phyloP scores from a whole-genome alignment of 1,140 invertebrate genomes.

The Lethrus apterus region DNA sequence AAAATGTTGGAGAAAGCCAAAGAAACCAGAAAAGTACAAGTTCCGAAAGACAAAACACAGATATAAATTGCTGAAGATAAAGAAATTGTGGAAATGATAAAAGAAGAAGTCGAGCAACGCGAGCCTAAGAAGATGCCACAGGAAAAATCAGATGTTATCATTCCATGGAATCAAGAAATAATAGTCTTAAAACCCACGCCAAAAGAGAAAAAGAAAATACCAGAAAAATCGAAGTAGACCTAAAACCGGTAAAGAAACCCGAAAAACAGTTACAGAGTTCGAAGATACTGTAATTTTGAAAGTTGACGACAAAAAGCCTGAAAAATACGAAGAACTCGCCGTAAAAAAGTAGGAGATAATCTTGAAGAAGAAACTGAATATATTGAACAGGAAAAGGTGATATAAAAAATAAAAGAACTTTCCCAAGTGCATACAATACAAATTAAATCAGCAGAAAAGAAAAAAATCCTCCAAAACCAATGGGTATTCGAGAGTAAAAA shows the following conservation, averaged over 20 bases:
- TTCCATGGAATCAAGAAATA: slow-evolving; percentile 27
- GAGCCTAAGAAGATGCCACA: slow-evolving; percentile 35
- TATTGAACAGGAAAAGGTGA: slow-evolving; percentile 17
- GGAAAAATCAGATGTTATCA: slow-evolving; percentile 36
- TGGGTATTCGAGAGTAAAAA: slow-evolving; percentile 21
- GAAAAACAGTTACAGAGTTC: slow-evolving; percentile 35
- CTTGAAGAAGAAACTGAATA: slow-evolving; percentile 20
- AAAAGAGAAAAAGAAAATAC: slow-evolving; percentile 34
- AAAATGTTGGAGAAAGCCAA: slow-evolving; percentile 22
- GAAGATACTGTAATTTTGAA: slow-evolving; percentile 38
- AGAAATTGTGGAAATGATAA: slow-evolving; percentile 44
- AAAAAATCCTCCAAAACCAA: slow-evolving; percentile 11
- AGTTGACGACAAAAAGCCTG: slow-evolving; percentile 30
- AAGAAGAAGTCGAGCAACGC: slow-evolving; percentile 41
- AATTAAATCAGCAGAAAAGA: slow-evolving; percentile 26
- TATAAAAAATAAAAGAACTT: slow-evolving; percentile 1
- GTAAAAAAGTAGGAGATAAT: slow-evolving; percentile 39
- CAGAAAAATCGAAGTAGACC: slow-evolving; percentile 21
- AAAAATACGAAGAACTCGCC: slow-evolving; percentile 38
- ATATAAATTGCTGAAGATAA: slow-evolving; percentile 18
- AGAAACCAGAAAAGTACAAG: slow-evolving; percentile 18
- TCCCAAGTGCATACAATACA: not conserved
- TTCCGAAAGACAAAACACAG: slow-evolving; percentile 12
- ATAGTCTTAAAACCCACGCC: slow-evolving; percentile 41
- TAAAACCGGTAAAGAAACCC: slow-evolving; percentile 30